Evolutionary conservation across 2,113 vertebrate species (phyloP).

Genomic region (Larimichthys crocea): DNA sequence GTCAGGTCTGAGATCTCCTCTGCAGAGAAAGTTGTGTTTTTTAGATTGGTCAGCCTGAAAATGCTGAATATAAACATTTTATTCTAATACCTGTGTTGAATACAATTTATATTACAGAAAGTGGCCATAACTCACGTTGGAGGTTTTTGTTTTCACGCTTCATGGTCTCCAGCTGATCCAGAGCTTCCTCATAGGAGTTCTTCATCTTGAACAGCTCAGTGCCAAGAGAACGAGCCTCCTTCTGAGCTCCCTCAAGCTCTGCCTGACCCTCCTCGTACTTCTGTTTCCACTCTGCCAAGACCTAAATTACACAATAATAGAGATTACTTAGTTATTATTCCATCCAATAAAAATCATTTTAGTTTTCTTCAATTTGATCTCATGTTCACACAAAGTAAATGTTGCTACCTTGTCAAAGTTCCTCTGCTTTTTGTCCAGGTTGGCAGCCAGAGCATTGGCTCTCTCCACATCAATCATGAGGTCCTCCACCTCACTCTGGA

Average conservation of each 20-base stretch:
- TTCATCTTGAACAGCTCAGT: too few relatives aligned
- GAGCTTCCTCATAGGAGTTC: too few relatives aligned
- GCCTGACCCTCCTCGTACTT: constrained; percentile 19
- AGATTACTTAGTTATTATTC: background rate
- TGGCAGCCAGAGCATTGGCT: too few relatives aligned
- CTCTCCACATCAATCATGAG: constrained; percentile 13
- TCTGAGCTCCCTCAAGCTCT: constrained; percentile 79
- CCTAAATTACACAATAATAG: constrained; percentile 28
- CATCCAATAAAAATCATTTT: background rate
- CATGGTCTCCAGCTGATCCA: too few relatives aligned
- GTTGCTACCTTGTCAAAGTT: constrained; percentile 7
- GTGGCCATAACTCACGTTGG: constrained; percentile 50
- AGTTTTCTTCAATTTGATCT: background rate
- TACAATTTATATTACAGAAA: too few relatives aligned
- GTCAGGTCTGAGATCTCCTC: constrained; percentile 75
- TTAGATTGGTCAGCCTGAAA: background rate
- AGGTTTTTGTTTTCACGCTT: constrained; percentile 62
- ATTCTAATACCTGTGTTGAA: background rate
- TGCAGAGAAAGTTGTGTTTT: constrained; percentile 30
- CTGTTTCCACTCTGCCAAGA: constrained; percentile 70
- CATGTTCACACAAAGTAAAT: background rate
- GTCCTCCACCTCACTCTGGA: constrained; percentile 72
- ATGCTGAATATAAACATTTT: background rate
- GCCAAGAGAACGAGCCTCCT: too few relatives aligned
- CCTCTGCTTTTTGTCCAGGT: too few relatives aligned